A percentile compares a stretch with the other conserved stretches of the same genome.
These are phyloP conservation scores for Pteromalus puparum DNA, from an alignment of 1,140 invertebrate genomes.

Conservation along the genomic window DNA sequence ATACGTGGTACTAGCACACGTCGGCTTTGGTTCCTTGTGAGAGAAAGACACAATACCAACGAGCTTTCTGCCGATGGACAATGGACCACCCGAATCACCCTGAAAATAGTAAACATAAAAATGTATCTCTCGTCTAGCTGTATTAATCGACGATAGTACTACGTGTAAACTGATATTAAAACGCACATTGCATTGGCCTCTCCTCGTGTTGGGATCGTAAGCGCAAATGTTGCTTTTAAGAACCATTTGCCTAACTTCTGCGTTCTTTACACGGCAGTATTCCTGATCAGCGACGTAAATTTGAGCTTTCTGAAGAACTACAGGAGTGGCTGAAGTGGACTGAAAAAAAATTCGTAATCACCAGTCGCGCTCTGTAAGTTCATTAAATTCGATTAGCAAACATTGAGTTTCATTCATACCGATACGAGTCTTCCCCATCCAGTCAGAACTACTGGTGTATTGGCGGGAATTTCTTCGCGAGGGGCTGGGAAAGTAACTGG, in stretches of 20 bases:
- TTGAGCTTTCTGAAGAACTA: background rate
- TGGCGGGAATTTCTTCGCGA: background rate
- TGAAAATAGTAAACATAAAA: background rate
- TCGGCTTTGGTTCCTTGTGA: background rate
- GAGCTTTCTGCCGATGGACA: background rate
- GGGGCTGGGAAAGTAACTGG: background rate
- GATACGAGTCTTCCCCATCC: slow-evolving; percentile 11
- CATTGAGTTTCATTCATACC: background rate
- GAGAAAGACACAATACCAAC: background rate
- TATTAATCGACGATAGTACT: background rate
- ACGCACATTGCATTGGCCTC: slow-evolving; percentile 12
- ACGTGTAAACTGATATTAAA: background rate
- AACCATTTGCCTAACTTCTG: background rate
- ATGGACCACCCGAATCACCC: background rate
- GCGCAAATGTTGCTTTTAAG: background rate
- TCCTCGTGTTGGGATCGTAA: background rate
- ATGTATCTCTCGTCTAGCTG: background rate
- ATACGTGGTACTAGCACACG: background rate
- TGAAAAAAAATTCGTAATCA: background rate
- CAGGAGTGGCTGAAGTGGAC: background rate
- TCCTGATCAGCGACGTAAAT: slow-evolving; percentile 5
- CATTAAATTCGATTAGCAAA: too few species aligned
- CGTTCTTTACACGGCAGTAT: background rate
- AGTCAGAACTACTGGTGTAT: background rate
- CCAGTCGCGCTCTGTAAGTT: too few species aligned